These are phyloP conservation scores for Rhyacophila evoluta DNA, from an alignment of 2,888 invertebrate species.

Conservation along the genomic window DNA sequence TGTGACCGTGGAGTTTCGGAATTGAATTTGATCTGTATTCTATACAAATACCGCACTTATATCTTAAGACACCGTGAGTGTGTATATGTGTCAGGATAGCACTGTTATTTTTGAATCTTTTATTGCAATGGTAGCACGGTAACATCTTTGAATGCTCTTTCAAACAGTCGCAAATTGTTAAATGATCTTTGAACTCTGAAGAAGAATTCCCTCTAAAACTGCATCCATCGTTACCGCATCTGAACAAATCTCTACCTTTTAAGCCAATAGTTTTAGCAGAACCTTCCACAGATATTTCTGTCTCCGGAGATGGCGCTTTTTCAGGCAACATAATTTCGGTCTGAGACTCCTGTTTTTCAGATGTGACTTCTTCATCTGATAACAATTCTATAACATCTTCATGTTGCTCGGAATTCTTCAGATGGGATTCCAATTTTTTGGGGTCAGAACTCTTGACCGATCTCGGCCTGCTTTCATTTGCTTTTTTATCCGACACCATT, in stretches of 20 bases:
- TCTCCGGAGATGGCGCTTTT: not conserved
- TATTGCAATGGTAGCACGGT: slow-evolving; percentile 68
- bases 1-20: slow-evolving; percentile 63
- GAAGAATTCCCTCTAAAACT: slow-evolving; percentile 59
- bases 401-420: too few relatives aligned
- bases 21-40: not conserved
- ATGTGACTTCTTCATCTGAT: slow-evolving; percentile 51
- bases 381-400: slow-evolving; percentile 32
- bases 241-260: slow-evolving; percentile 65
- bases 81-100: slow-evolving; percentile 72
- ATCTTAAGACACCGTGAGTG: slow-evolving; percentile 71
- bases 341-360: not conserved
- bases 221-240: slow-evolving; percentile 67
- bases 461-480: not conserved
- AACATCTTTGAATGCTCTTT: slow-evolving; percentile 57
- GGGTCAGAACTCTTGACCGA: not conserved
- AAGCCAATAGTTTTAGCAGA: slow-evolving; percentile 58
- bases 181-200: slow-evolving; percentile 61
- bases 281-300: not conserved
- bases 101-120: slow-evolving; percentile 62
- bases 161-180: slow-evolving; percentile 59
- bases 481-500: not conserved
- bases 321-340: not conserved
- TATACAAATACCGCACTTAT: slow-evolving; percentile 72
- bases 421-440: too few relatives aligned